These are phyloP conservation scores for Ataeniobius toweri DNA, from an alignment of 2,797 vertebrate species.

Conservation along the genomic window DNA sequence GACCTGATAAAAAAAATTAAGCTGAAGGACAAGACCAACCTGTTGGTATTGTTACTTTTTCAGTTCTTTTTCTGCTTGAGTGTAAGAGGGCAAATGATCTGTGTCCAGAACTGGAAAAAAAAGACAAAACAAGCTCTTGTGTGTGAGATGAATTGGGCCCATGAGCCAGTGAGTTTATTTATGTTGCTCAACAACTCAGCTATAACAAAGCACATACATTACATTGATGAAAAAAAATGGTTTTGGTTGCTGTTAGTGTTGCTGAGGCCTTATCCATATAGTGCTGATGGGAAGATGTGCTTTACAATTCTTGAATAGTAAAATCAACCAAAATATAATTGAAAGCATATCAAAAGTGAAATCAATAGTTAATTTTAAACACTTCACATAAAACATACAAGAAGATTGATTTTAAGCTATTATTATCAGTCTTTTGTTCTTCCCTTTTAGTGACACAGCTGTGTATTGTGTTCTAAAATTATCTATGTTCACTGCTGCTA, in stretches of 20 bases:
- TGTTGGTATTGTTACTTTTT: conserved; percentile 20
- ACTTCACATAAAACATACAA: neutral
- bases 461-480: too few relatives aligned
- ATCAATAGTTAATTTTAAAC: too few relatives aligned
- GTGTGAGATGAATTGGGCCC: conserved; percentile 53
- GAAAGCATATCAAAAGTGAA: neutral
- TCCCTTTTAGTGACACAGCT: neutral
- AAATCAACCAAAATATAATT: neutral
- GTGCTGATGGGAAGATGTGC: neutral
- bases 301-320: neutral
- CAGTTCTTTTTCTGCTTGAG: conserved; percentile 1
- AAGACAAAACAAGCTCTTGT: conserved; percentile 54
- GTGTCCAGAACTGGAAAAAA: conserved; percentile 49
- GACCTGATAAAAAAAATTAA: neutral
- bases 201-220: conserved; percentile 46
- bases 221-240: conserved; percentile 28
- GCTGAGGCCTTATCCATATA: neutral
- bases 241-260: conserved; percentile 2
- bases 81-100: conserved; percentile 53
- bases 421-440: too few relatives aligned
- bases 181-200: conserved; percentile 58
- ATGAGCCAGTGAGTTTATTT: conserved; percentile 54
- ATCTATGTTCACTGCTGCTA: too few relatives aligned
- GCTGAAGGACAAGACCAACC: conserved; percentile 9
- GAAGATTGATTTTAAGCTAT: too few relatives aligned